These are phyloP conservation scores for Noctua comes DNA, from an alignment of 2,888 invertebrate genomes.

Conservation along the genomic window DNA sequence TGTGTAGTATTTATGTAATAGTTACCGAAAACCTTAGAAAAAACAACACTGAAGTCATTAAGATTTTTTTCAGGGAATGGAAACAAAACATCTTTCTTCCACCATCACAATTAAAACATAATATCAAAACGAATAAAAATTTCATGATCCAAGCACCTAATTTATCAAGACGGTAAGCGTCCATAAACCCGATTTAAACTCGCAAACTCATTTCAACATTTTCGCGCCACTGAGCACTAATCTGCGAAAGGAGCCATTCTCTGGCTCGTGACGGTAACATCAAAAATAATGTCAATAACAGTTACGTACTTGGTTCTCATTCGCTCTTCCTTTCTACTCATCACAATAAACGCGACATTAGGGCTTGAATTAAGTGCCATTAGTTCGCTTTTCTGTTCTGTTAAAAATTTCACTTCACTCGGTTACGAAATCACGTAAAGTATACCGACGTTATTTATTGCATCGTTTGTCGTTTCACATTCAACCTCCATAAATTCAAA, in stretches of 20 bases:
- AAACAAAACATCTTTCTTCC: constrained; percentile 34
- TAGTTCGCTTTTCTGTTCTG: constrained; percentile 63
- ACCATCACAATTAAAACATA: constrained; percentile 60
- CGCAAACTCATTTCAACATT: constrained; percentile 68
- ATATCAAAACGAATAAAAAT: constrained; percentile 54
- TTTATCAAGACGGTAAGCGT: constrained; percentile 65
- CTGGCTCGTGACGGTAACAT: constrained; percentile 72
- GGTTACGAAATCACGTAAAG: constrained; percentile 67
- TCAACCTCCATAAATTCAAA: constrained; percentile 66
- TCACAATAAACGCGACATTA: constrained; percentile 70
- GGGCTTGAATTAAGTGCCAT: constrained; percentile 65
- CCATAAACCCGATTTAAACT: constrained; percentile 67
- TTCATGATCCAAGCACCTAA: constrained; percentile 59
- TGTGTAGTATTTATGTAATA: neutral
- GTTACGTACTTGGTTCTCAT: constrained; percentile 67
- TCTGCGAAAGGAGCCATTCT: constrained; percentile 66
- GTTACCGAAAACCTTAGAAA: neutral
- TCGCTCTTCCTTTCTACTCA: constrained; percentile 70
- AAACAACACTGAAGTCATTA: neutral
- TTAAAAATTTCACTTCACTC: constrained; percentile 65
- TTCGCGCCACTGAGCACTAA: constrained; percentile 67
- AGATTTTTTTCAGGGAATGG: neutral
- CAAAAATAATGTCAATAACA: constrained; percentile 75
- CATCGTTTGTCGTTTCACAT: constrained; percentile 68
- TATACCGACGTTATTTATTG: constrained; percentile 66